phyloP scores from a whole-genome alignment of 1,140 invertebrate genomes.

The Ruditapes philippinarum region DNA sequence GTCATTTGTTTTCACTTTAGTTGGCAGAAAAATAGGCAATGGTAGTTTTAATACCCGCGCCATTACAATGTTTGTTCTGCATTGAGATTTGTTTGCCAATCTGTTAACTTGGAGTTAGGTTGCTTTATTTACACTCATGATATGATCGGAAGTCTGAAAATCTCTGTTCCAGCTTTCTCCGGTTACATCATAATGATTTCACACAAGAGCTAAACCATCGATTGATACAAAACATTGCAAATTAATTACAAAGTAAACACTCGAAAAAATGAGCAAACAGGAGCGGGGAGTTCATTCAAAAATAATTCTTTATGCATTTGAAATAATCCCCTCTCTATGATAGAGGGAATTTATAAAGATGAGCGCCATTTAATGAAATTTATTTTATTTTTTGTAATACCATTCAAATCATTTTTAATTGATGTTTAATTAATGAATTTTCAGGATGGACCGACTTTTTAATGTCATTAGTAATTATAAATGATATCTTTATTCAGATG shows the following conservation, averaged over 20 bases:
- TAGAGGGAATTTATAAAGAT: too few relatives aligned
- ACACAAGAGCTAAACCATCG: neutral
- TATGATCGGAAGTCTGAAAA: neutral
- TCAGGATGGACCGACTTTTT: too few relatives aligned
- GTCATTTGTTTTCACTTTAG: constrained; percentile 1
- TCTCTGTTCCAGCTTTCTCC: neutral
- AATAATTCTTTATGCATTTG: constrained; percentile 5
- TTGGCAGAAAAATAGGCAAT: neutral
- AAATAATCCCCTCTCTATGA: neutral
- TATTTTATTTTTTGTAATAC: too few relatives aligned
- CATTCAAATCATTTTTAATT: too few relatives aligned
- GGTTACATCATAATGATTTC: neutral
- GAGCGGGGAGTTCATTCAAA: neutral
- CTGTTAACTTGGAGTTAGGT: constrained; percentile 10
- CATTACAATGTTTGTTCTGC: neutral
- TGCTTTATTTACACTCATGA: constrained; percentile 24
- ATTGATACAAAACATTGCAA: constrained; percentile 21
- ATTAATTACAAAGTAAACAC: constrained; percentile 35
- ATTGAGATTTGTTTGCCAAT: neutral
- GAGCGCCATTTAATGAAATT: too few relatives aligned
- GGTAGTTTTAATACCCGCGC: neutral
- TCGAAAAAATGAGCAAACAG: constrained; percentile 2
- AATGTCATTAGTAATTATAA: too few relatives aligned
- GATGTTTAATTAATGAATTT: too few relatives aligned
- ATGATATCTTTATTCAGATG: too few relatives aligned